These are phyloP conservation scores for Heliconius melpomene DNA, from an alignment of 1,140 invertebrate genomes.

Conservation along the genomic window DNA sequence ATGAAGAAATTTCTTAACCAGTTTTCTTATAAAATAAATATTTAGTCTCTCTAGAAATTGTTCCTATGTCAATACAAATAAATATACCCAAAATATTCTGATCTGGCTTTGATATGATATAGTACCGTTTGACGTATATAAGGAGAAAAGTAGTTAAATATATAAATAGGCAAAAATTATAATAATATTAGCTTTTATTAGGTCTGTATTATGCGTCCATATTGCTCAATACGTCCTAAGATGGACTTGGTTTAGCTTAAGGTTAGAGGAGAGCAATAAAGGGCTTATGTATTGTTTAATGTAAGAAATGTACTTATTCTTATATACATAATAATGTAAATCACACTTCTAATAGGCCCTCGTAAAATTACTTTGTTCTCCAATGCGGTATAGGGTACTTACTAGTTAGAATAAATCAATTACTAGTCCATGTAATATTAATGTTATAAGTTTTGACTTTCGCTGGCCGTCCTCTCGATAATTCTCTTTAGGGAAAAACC, in stretches of 20 bases:
- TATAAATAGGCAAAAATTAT: slow-evolving; percentile 39
- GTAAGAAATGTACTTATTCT: slow-evolving; percentile 60
- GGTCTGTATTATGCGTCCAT: slow-evolving; percentile 70
- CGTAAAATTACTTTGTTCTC: slow-evolving; percentile 71
- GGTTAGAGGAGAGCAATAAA: slow-evolving; percentile 73
- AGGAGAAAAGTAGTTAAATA: slow-evolving; percentile 28
- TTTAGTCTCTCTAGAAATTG: slow-evolving; percentile 25
- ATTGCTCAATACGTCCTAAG: slow-evolving; percentile 75
- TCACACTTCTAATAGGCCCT: slow-evolving; percentile 63
- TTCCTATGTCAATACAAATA: slow-evolving; percentile 19
- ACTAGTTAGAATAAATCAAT: slow-evolving; percentile 80
- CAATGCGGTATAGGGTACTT: slow-evolving; percentile 80
- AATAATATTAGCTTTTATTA: slow-evolving; percentile 58
- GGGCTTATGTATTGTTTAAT: slow-evolving; percentile 52
- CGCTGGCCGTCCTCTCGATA: slow-evolving; percentile 55
- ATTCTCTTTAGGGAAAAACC: slow-evolving; percentile 8
- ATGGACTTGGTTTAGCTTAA: slow-evolving; percentile 74
- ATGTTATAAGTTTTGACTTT: slow-evolving; percentile 70
- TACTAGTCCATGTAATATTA: slow-evolving; percentile 80
- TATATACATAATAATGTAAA: slow-evolving; percentile 47
- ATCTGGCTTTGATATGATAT: slow-evolving; percentile 20
- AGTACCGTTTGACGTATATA: slow-evolving; percentile 12
- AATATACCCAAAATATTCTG: slow-evolving; percentile 13
- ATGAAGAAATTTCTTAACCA: background rate
- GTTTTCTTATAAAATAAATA: background rate